These are phyloP conservation scores for Thereuonema tuberculata DNA, from an alignment of 1,140 invertebrate species.

Conservation along the genomic window DNA sequence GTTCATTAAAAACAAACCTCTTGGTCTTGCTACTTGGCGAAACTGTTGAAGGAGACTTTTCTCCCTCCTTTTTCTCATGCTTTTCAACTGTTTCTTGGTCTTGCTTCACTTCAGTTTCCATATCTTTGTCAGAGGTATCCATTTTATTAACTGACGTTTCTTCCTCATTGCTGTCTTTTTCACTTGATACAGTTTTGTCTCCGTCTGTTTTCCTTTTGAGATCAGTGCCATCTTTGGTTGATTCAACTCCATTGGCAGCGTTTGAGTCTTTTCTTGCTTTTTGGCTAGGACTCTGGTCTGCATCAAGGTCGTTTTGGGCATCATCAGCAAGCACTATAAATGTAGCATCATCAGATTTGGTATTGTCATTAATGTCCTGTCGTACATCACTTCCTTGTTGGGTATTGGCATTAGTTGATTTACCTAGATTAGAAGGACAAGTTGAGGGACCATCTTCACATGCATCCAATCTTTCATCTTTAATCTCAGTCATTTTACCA, in stretches of 20 bases:
- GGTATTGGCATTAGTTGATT: not conserved
- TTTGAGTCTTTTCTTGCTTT: slow-evolving; percentile 1
- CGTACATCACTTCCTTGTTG: slow-evolving; percentile 18
- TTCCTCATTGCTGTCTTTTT: not conserved
- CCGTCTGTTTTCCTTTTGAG: not conserved
- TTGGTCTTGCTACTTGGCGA: slow-evolving; percentile 19
- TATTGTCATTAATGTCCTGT: slow-evolving; percentile 14
- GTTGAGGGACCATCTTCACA: not conserved
- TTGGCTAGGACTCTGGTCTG: slow-evolving; percentile 18
- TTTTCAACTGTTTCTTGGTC: slow-evolving; percentile 2
- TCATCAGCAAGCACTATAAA: slow-evolving; percentile 31
- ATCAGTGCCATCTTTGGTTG: slow-evolving; percentile 9
- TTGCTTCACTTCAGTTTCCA: not conserved
- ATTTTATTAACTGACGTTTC: too few relatives aligned
- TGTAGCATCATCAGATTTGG: slow-evolving; percentile 20
- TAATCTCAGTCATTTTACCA: not conserved
- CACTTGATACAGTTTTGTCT: not conserved
- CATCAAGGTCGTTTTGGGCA: slow-evolving; percentile 29
- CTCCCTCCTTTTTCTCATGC: slow-evolving; percentile 6
- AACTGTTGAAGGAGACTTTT: slow-evolving; percentile 11
- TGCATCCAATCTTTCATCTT: not conserved
- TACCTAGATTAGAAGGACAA: not conserved
- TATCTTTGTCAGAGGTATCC: too few relatives aligned
- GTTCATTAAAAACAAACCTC: slow-evolving; percentile 27
- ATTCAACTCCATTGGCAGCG: slow-evolving; percentile 2